Evolutionary conservation across 2,113 vertebrate genomes (phyloP).

Genomic region (Muscicapa adusta): DNA sequence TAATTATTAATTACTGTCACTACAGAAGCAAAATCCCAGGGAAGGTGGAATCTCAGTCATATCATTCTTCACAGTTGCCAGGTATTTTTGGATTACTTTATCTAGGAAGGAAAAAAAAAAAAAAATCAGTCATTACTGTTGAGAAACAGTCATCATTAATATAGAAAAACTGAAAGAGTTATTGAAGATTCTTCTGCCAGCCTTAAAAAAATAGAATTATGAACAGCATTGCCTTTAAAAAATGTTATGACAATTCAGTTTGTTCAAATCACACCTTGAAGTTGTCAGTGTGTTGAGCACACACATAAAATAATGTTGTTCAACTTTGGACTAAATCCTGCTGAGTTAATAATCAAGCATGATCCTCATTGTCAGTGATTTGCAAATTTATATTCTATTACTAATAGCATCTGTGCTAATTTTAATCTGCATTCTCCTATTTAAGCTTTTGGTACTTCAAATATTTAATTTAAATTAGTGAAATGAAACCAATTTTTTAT

Average conservation of each 20-base stretch:
- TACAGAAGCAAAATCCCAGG: constrained; percentile 16
- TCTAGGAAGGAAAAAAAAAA: background rate
- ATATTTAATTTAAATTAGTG: background rate
- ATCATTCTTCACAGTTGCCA: background rate
- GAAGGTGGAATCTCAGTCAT: background rate
- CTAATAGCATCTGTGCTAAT: background rate
- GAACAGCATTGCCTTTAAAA: background rate
- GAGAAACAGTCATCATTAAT: background rate
- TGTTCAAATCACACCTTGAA: background rate
- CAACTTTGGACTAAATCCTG: background rate
- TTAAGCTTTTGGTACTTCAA: background rate
- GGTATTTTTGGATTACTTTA: background rate
- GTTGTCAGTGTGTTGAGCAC: background rate
- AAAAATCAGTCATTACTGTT: background rate
- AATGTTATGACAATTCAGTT: background rate
- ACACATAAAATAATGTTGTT: background rate
- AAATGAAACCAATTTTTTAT: background rate
- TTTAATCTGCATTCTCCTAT: background rate
- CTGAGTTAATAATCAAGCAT: background rate
- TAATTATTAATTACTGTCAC: constrained; percentile 53
- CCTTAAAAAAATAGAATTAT: background rate
- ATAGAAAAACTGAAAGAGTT: background rate
- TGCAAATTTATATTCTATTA: background rate
- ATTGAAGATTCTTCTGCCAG: background rate
- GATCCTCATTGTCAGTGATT: background rate